Evolutionary conservation across 2,797 vertebrate species (phyloP).

Genomic region (Hapalemur alaotrensis): DNA sequence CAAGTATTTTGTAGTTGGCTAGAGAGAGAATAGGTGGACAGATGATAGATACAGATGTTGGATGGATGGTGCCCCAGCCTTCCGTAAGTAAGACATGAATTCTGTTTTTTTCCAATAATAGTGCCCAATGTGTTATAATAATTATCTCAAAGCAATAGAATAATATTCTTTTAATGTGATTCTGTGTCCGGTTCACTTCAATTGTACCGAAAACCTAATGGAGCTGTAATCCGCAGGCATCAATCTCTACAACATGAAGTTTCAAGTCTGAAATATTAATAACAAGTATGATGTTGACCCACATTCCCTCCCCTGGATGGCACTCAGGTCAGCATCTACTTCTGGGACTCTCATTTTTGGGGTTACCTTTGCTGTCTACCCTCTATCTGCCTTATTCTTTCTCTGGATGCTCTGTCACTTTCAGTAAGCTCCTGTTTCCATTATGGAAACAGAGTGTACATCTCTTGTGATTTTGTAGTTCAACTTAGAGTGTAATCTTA

Average conservation of each 20-base stretch:
- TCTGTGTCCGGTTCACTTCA: background rate
- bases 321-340: background rate
- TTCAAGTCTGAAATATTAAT: background rate
- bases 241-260: background rate
- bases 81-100: background rate
- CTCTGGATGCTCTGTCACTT: background rate
- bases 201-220: background rate
- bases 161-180: background rate
- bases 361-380: background rate
- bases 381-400: background rate
- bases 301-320: fast-evolving
- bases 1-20: background rate
- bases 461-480: background rate
- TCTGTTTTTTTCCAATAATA: background rate
- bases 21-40: background rate
- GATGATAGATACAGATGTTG: too few relatives aligned
- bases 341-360: background rate
- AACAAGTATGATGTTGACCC: background rate
- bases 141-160: background rate
- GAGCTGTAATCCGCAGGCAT: fast-evolving
- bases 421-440: background rate
- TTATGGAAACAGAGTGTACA: background rate
- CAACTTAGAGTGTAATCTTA: background rate
- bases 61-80: background rate
- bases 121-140: background rate